phyloP scores from a whole-genome alignment of 2,888 invertebrate species.

The Euzetes globulus region DNA sequence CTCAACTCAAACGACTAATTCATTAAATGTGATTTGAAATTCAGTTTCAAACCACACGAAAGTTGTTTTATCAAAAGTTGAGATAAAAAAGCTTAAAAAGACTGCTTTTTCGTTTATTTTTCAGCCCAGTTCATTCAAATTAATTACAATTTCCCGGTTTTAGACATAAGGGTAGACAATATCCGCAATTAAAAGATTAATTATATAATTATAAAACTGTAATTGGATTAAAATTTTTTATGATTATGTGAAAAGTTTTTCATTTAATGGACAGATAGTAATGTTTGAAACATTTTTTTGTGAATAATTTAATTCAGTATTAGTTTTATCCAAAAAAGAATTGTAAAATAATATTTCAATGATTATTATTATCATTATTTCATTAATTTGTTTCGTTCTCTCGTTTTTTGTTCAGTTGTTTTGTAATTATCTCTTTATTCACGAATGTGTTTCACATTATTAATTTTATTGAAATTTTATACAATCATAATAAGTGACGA shows the following conservation, averaged over 20 bases:
- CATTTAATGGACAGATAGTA: neutral
- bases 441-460: neutral
- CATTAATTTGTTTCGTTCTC: neutral
- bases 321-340: too few species aligned
- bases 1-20: too few species aligned
- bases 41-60: too few species aligned
- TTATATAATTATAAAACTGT: neutral
- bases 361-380: neutral
- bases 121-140: too few species aligned
- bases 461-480: neutral
- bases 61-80: neutral
- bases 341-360: too few species aligned
- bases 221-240: too few species aligned
- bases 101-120: neutral
- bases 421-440: neutral
- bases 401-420: neutral
- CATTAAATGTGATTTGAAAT: too few species aligned
- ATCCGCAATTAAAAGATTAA: neutral
- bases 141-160: conserved; percentile 18
- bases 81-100: neutral
- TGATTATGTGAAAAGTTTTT: too few species aligned
- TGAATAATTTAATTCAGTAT: too few species aligned
- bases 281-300: too few species aligned
- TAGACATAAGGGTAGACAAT: neutral
- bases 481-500: conserved; percentile 4